Conservation (phyloP, 2,888 invertebrate species). For the Philereme transversata region DNA sequence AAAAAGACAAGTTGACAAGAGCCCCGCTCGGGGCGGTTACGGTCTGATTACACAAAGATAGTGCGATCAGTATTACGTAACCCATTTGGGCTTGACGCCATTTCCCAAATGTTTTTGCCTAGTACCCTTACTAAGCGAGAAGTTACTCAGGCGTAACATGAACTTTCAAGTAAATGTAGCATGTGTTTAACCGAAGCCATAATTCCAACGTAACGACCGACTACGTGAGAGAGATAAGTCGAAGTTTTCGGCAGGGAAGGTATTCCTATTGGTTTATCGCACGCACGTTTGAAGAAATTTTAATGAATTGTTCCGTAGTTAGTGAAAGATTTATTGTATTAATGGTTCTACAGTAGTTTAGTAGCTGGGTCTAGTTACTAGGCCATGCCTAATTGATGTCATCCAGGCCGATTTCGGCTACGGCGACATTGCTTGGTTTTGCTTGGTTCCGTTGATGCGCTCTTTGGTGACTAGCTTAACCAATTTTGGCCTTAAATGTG, state of each 20-base stretch:
- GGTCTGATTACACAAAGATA: constrained; percentile 45
- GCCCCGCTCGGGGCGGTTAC: constrained; percentile 34
- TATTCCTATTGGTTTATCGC: constrained; percentile 72
- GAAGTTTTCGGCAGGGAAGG: constrained; percentile 74
- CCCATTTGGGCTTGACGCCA: constrained; percentile 47
- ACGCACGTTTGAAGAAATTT: constrained; percentile 78
- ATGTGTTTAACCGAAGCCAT: constrained; percentile 81
- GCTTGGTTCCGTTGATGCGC: no score
- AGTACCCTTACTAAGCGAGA: constrained; percentile 65
- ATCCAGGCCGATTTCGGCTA: no score
- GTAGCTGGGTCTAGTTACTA: constrained; percentile 26
- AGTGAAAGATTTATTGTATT: constrained; percentile 61
- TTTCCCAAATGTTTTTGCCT: constrained; percentile 55
- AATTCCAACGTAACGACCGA: constrained; percentile 78
- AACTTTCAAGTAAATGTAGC: constrained; percentile 81
- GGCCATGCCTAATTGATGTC: neutral
- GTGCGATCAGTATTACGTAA: constrained; percentile 39
- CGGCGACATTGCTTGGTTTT: no score
- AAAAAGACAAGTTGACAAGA: constrained; percentile 32
- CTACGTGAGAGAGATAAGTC: constrained; percentile 81
- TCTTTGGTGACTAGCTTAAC: no score
- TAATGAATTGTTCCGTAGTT: constrained; percentile 73
- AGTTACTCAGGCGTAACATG: constrained; percentile 76
- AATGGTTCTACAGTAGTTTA: constrained; percentile 36
- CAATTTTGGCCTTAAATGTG: no score